Base-by-base conservation (phyloP, 1,140 invertebrate genomes). In the Caenorhabditis tropicalis region DNA sequence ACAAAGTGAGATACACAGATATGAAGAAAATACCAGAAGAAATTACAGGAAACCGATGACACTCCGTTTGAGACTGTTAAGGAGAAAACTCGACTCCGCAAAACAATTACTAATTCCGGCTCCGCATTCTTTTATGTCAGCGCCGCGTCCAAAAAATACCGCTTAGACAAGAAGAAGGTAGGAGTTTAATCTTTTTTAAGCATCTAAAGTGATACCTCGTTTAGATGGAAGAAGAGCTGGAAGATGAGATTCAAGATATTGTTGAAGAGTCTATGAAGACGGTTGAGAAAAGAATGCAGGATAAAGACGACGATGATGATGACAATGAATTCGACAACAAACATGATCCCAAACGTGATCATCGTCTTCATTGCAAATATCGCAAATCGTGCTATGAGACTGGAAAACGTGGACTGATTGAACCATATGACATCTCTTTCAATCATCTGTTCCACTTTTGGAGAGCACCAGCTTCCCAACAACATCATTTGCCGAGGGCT, bases 311-410 rank as follows among this genome's bases (percentile, higher is more conserved):
- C 21, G 74, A 79, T 27, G 58, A 83, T 49, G 43, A 70, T 33
- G 46, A 36, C 9, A 56, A 29, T 21, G 43, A 82, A 12, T 36
- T 83, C 27, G 31, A 58, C 27, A 49, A 65, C 16, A 79, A 51
- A 43, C 60, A 74, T 74, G 65, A 74, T n/a, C 65, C 65, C 12
- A 74, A 74, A n/a, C 36, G 65, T 3, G 65, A 74, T 24, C 65
- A 74, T 46, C 65, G 65, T n/a, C 65, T 74, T 31, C 65, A 74
- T 43, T 81, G 81, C 49, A 65, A 60, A 31, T 87, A 87, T 56
- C 60, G 85, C 12, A 85, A 85, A 46, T 48, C 49, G 10, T 86
- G 85, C 43, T 86, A 86, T 43, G 82, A 81, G 16, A 83, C 65
- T 81, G 84, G 86, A 39, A 51, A 60, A 29, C 46, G 49, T 12